Percentiles rank a stretch among this genome's conserved stretches.
Evolutionary conservation across 2,797 vertebrate genomes (phyloP).

Genomic region (Erpetoichthys calabaricus): DNA sequence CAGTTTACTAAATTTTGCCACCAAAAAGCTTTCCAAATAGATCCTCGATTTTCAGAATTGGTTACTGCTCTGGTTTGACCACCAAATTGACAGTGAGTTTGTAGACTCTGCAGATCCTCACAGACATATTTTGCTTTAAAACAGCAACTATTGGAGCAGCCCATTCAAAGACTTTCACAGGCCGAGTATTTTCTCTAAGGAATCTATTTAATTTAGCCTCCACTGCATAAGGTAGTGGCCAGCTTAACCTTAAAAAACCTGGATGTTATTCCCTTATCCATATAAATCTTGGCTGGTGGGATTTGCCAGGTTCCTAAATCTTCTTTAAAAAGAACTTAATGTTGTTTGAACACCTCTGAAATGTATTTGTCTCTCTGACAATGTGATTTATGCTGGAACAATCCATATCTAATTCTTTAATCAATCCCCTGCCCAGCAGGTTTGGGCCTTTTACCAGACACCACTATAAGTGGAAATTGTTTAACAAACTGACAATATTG

Average conservation of each 20-base stretch:
- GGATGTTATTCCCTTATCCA: not conserved
- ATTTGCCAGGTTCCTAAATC: not conserved
- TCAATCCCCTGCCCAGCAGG: not conserved
- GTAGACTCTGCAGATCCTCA: not conserved
- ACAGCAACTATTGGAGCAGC: not conserved
- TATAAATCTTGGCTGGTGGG: not conserved
- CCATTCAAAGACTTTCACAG: not conserved
- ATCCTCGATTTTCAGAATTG: not conserved
- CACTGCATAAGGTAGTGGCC: not conserved
- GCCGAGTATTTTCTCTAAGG: not conserved
- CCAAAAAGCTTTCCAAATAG: not conserved
- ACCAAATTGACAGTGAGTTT: not conserved
- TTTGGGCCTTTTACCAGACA: not conserved
- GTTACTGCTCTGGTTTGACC: not conserved
- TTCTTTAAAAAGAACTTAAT: not conserved
- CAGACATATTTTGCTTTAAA: not conserved
- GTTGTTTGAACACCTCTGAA: not conserved
- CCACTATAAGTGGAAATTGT: not conserved
- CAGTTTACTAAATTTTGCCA: not conserved
- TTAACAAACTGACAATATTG: not conserved
- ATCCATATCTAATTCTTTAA: not conserved
- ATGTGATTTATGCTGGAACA: not conserved
- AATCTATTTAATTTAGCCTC: not conserved
- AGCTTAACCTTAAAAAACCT: not conserved
- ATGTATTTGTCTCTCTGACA: not conserved